A percentile compares a stretch with the other conserved stretches of the same genome.
These are phyloP conservation scores for Schmidtea mediterranea DNA, from an alignment of 1,140 invertebrate species.

Conservation along the genomic window DNA sequence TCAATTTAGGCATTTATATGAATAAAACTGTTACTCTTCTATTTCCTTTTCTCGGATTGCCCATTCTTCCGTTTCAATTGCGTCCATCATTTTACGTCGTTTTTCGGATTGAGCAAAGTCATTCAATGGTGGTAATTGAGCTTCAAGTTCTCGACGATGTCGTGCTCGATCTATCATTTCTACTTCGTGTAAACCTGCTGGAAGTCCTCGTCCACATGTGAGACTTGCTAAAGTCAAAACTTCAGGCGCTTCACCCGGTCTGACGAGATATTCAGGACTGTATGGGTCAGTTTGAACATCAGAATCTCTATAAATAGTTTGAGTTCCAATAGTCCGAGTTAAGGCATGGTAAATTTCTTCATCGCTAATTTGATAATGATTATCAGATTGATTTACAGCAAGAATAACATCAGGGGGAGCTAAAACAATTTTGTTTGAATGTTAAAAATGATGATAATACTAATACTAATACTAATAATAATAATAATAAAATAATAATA, in stretches of 20 bases:
- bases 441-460: too few species aligned
- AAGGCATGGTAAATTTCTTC: not conserved
- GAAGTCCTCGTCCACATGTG: slow-evolving; percentile 34
- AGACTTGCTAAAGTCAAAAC: slow-evolving; percentile 35
- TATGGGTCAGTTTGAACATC: slow-evolving; percentile 48
- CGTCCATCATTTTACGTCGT: slow-evolving; percentile 32
- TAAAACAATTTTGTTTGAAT: too few species aligned
- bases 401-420: too few species aligned
- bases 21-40: slow-evolving; percentile 18
- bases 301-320: slow-evolving; percentile 45
- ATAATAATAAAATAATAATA: too few species aligned
- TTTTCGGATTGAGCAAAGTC: slow-evolving; percentile 30
- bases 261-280: slow-evolving; percentile 36
- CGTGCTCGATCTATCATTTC: slow-evolving; percentile 35
- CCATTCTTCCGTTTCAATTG: slow-evolving; percentile 39
- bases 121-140: slow-evolving; percentile 29
- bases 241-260: slow-evolving; percentile 32
- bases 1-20: not conserved
- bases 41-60: slow-evolving; percentile 35
- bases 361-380: slow-evolving; percentile 4
- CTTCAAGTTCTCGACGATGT: slow-evolving; percentile 32
- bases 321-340: slow-evolving; percentile 27
- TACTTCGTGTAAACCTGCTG: slow-evolving; percentile 36
- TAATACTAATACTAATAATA: too few species aligned
- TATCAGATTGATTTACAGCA: not conserved